These are phyloP conservation scores for Cremastinae sp. DNA, from an alignment of 2,888 invertebrate genomes.

Conservation along the genomic window DNA sequence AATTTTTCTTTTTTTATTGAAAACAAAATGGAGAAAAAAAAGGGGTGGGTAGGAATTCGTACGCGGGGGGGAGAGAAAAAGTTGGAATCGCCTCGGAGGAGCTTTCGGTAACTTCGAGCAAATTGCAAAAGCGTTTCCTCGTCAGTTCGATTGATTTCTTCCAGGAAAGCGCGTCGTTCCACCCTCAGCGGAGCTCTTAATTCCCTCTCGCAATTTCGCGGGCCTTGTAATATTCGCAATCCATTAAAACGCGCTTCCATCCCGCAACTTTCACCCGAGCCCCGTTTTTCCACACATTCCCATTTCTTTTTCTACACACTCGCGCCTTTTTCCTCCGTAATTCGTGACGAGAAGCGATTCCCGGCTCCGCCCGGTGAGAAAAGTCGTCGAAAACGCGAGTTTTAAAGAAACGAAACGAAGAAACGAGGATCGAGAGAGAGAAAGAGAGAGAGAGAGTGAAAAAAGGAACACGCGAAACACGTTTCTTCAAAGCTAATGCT, in stretches of 20 bases:
- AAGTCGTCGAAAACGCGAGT: constrained; percentile 21
- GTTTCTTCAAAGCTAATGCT: constrained; percentile 17
- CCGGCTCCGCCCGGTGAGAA: constrained; percentile 55
- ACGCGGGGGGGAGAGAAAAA: constrained; percentile 67
- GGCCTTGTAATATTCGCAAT: constrained; percentile 64
- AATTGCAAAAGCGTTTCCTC: no score
- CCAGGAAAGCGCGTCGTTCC: constrained; percentile 70
- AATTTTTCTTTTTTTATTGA: neutral
- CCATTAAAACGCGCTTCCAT: constrained; percentile 54
- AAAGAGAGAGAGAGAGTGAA: neutral
- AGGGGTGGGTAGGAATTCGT: constrained; percentile 70
- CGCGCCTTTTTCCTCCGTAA: constrained; percentile 14
- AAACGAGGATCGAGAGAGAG: no score
- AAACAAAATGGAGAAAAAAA: constrained; percentile 57
- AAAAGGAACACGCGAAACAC: constrained; percentile 3
- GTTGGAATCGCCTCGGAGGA: constrained; percentile 54
- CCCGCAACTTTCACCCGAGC: constrained; percentile 25
- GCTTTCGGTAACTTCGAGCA: no score
- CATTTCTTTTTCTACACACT: constrained; percentile 10
- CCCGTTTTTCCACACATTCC: constrained; percentile 5
- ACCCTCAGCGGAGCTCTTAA: constrained; percentile 68
- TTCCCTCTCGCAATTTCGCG: constrained; percentile 71
- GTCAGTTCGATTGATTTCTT: constrained; percentile 72
- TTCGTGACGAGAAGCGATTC: constrained; percentile 67
- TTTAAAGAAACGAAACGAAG: neutral